Conservation (phyloP, 1,140 invertebrate genomes). For the Gryon sp. region DNA sequence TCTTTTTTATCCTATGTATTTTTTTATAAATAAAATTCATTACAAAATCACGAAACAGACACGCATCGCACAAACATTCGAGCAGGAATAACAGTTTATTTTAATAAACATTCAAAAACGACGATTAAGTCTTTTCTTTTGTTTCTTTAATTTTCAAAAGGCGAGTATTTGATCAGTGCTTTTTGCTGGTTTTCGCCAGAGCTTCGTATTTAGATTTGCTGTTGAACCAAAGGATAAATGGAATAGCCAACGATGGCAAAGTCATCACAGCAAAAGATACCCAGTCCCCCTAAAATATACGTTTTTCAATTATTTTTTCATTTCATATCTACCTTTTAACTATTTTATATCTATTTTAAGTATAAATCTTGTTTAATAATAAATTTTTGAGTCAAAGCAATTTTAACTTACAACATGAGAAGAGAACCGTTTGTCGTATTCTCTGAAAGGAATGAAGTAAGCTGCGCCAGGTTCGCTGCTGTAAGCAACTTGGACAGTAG, state of each 20-base stretch:
- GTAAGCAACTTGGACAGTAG: constrained; percentile 89
- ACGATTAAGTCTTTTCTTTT: constrained; percentile 7
- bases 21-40: constrained; percentile 75
- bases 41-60: constrained; percentile 74
- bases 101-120: constrained; percentile 20
- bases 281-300: constrained; percentile 91
- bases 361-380: too few relatives aligned
- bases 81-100: constrained; percentile 54
- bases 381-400: constrained; percentile 5
- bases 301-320: background rate
- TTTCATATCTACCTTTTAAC: too few relatives aligned
- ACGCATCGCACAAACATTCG: constrained; percentile 70
- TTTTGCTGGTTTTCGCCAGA: constrained; percentile 77
- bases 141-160: too few relatives aligned
- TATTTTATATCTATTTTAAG: too few relatives aligned
- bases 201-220: constrained; percentile 97
- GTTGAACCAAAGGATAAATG: constrained; percentile 95
- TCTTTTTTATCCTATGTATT: background rate
- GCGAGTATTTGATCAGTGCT: constrained; percentile 68
- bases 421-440: constrained; percentile 99
- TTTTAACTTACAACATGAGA: constrained; percentile 93
- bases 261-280: constrained; percentile 97
- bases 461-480: constrained; percentile 98
- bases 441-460: constrained; percentile 95
- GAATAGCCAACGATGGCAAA: constrained; percentile 95